Evolutionary conservation across 2,113 vertebrate species (phyloP).

Genomic region (Elachura formosa): DNA sequence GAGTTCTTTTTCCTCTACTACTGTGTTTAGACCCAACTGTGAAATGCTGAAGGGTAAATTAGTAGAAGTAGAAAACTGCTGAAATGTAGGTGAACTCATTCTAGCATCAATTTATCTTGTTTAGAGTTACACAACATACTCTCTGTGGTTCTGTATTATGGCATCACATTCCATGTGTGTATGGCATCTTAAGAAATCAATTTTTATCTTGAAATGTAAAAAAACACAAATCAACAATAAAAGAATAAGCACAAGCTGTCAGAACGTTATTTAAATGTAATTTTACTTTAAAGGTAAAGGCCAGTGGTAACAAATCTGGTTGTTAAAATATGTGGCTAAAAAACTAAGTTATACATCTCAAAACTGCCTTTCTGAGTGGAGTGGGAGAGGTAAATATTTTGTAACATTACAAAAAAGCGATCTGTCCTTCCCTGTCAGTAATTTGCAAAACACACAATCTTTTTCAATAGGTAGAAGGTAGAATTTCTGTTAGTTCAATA

Average conservation of each 20-base stretch:
- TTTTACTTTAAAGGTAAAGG: background rate
- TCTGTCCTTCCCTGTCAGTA: background rate
- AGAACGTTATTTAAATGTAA: background rate
- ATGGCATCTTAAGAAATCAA: background rate
- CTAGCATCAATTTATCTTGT: background rate
- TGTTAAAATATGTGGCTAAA: background rate
- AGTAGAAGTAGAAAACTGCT: background rate
- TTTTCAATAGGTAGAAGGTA: background rate
- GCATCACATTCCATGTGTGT: fast-evolving
- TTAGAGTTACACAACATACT: background rate
- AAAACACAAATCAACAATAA: background rate
- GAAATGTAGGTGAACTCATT: background rate
- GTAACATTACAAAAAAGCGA: background rate
- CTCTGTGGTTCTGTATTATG: background rate
- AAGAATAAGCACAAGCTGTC: background rate
- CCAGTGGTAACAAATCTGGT: background rate
- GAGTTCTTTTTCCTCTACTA: background rate
- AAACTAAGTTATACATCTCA: background rate
- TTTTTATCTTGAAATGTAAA: background rate
- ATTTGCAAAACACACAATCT: background rate
- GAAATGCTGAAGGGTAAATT: background rate
- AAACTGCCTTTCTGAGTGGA: background rate
- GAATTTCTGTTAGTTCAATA: background rate
- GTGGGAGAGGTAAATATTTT: background rate
- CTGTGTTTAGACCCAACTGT: background rate